A percentile compares a stretch with the other conserved stretches of the same genome.
Conservation (phyloP, 2,113 vertebrate genomes). For the Alligator sinensis region DNA sequence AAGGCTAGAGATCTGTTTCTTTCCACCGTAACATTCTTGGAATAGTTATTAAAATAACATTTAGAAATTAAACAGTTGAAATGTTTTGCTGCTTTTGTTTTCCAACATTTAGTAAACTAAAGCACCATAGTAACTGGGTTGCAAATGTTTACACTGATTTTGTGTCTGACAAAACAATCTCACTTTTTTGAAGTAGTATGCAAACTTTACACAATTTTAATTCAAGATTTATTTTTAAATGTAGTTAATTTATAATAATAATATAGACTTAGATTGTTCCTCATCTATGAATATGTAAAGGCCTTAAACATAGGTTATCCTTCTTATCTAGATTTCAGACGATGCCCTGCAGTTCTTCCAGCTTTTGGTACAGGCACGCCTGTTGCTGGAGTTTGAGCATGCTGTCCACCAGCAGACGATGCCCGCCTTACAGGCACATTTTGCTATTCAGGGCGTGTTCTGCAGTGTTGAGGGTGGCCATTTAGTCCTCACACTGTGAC, state of each 20-base stretch:
- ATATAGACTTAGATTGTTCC: background rate
- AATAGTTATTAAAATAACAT: background rate
- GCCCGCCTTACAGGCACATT: too few species aligned
- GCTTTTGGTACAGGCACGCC: too few species aligned
- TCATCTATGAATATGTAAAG: background rate
- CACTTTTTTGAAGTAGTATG: background rate
- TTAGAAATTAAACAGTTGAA: background rate
- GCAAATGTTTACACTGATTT: background rate
- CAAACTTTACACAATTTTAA: background rate
- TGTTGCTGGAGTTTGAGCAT: too few species aligned
- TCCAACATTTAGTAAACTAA: background rate
- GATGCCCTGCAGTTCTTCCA: too few species aligned
- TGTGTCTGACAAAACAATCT: background rate
- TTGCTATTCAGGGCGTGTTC: too few species aligned
- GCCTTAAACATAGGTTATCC: background rate
- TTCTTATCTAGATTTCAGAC: background rate
- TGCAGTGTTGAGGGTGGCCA: too few species aligned
- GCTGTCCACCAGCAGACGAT: too few species aligned
- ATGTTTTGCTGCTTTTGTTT: background rate
- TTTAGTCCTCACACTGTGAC: too few species aligned
- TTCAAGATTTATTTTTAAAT: background rate
- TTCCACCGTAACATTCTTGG: background rate
- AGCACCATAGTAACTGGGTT: background rate
- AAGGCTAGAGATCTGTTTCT: background rate
- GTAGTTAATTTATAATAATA: background rate